Percentiles rank a stretch among this genome's conserved stretches.
phyloP scores from a whole-genome alignment of 2,113 vertebrate genomes.

The Ctenodactylus gundi region DNA sequence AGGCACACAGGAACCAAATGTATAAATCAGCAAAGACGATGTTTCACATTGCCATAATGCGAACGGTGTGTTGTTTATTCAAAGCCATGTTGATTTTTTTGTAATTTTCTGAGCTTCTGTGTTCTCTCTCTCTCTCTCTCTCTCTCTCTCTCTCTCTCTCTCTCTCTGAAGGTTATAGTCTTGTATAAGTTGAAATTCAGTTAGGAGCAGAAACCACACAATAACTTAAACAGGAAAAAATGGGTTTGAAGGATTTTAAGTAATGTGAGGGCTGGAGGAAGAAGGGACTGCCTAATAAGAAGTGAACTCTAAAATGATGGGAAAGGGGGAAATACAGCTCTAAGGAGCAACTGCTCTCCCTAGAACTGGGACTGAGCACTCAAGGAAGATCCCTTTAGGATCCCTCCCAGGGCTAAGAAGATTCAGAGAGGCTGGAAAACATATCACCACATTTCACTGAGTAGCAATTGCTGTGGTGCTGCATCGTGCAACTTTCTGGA shows the following conservation, averaged over 20 bases:
- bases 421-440: accelerated
- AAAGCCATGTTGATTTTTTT: not conserved
- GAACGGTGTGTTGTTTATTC: too few species aligned
- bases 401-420: not conserved
- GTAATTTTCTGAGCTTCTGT: not conserved
- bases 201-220: not conserved
- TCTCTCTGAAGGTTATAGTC: not conserved
- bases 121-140: not conserved
- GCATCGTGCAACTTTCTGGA: not conserved
- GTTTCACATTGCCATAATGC: not conserved
- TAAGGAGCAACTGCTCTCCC: too few species aligned
- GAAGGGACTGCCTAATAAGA: not conserved
- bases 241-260: not conserved
- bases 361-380: not conserved
- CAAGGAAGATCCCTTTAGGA: not conserved
- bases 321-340: accelerated
- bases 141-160: too few species aligned
- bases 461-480: accelerated
- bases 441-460: not conserved
- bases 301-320: not conserved
- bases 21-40: accelerated
- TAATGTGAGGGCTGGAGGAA: not conserved
- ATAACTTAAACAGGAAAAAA: not conserved
- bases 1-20: not conserved
- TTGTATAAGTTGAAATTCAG: not conserved